These are phyloP conservation scores for Limnephilus lunatus DNA, from an alignment of 2,888 invertebrate species.

Conservation along the genomic window DNA sequence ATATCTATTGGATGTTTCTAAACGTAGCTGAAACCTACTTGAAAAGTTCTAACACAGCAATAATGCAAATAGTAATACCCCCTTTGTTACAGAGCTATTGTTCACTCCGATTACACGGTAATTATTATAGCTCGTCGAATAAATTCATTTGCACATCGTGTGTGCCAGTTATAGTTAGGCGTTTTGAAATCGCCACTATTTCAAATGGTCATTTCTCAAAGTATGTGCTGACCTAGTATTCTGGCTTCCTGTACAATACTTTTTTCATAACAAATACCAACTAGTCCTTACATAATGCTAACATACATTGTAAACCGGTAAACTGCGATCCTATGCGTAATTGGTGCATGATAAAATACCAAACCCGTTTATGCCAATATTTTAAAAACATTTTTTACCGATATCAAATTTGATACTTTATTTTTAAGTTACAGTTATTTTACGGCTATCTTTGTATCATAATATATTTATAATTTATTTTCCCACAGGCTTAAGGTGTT, in stretches of 20 bases:
- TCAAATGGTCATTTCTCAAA: conserved; percentile 25
- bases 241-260: not conserved
- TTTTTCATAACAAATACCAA: conserved; percentile 10
- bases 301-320: conserved; percentile 17
- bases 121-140: not conserved
- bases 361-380: not conserved
- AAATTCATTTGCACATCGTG: conserved; percentile 33
- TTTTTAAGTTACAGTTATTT: not conserved
- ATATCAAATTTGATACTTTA: not conserved
- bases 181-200: conserved; percentile 32
- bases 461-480: not conserved
- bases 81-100: not conserved
- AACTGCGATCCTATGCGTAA: not conserved
- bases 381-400: not conserved
- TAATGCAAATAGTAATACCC: not conserved
- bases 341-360: not conserved
- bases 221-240: conserved; percentile 27
- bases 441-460: not conserved
- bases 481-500: not conserved
- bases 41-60: not conserved
- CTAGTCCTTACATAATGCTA: conserved; percentile 28
- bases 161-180: conserved; percentile 19
- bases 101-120: conserved; percentile 1
- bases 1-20: not conserved
- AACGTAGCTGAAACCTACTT: not conserved